Base-by-base conservation (phyloP, 64 coral and sea anemone genomes). In the Montipora sp. region DNA sequence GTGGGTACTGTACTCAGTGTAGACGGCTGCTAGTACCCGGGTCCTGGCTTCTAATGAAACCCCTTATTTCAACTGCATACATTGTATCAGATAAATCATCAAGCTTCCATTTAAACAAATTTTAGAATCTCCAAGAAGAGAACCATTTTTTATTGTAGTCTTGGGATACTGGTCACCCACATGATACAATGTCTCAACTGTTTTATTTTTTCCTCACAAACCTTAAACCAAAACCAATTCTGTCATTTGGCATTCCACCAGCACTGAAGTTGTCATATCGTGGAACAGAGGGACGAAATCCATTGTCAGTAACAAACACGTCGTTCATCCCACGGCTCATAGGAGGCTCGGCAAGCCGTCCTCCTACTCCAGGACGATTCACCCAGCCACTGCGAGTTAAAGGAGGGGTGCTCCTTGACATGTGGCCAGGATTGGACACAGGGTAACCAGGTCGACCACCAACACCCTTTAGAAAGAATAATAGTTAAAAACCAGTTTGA, bases 301-400 rank as follows among this genome's bases (percentile, higher is more conserved):
- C 90, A 85, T 92, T 92, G 19, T 97, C 95, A 48, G 89, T 91
- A 12, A 97, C 88, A 89, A 97, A 97, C 43, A 97, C 95, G 77
- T 97, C 95, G 63, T 94, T 94, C 77, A 97, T 80, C 48, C 95
- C 95, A 65, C 92, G 89, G 23, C 95, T 92, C 10, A 76, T 79
- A 27, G 49, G 81, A 3, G 60, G 89, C 8, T 95, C 94, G 75
- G 36, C 47, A 51, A 47, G 63, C 18, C 77, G 91, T 6, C 73
- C 72, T 11, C 63, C 82, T 84, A 23, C 58, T 21, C 83, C 59
- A 6, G 70, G 87, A 90, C 80, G 80, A 50, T 92, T 92, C 89
- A 92, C 72, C 91, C 95, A 93, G 70, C 93, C 93, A 18, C 80
- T 55, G 16, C 81, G 36, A 43, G 78, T 70, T 36, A 88, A 92